phyloP scores from a whole-genome alignment of 2,113 vertebrate genomes.

The Prolemur simus region DNA sequence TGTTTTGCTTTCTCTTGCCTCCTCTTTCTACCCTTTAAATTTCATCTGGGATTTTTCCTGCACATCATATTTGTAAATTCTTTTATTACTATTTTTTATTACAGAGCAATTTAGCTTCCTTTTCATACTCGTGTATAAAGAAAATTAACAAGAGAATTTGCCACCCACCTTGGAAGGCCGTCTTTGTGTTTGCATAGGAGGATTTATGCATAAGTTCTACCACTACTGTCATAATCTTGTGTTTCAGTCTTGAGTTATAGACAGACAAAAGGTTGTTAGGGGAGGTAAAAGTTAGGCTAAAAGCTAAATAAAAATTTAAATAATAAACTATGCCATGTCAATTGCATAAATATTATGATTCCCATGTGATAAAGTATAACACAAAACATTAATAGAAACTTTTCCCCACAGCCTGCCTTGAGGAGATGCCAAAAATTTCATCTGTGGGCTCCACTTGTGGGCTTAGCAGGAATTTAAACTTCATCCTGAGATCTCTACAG shows the following conservation, averaged over 20 bases:
- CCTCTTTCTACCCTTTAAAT: neutral
- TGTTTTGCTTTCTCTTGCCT: neutral
- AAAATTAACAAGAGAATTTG: neutral
- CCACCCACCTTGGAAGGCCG: neutral
- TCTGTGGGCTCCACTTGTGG: neutral
- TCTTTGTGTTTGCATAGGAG: neutral
- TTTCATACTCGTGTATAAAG: neutral
- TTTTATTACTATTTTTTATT: neutral
- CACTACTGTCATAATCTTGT: neutral
- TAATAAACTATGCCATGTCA: neutral
- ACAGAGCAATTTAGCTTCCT: neutral
- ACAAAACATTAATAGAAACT: neutral
- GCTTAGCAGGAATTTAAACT: neutral
- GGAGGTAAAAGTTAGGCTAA: neutral
- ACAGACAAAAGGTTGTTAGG: neutral
- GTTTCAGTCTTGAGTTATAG: neutral
- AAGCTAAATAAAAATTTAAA: neutral
- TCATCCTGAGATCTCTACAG: neutral
- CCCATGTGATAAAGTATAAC: neutral
- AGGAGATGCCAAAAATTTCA: neutral
- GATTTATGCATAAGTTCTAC: neutral
- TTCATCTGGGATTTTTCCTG: neutral
- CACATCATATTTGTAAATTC: neutral
- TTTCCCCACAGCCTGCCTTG: accelerated
- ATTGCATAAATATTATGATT: neutral